phyloP scores from a whole-genome alignment of 2,888 invertebrate genomes.

The Pterostichus madidus region DNA sequence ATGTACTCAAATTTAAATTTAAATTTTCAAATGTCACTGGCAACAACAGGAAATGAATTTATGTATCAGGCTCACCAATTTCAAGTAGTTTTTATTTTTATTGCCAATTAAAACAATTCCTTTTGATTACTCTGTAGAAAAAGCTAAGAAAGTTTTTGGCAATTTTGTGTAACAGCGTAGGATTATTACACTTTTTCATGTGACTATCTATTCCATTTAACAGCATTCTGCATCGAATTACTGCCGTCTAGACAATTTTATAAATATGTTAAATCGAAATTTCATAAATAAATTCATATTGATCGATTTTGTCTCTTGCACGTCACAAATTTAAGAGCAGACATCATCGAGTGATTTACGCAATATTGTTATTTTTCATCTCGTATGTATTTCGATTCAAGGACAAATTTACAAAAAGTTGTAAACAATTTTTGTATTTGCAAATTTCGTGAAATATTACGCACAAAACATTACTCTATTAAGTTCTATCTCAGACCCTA shows the following conservation, averaged over 20 bases:
- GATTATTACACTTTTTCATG: slow-evolving; percentile 2
- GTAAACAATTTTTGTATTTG: slow-evolving; percentile 35
- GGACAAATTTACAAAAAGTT: slow-evolving; percentile 50
- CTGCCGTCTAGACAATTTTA: slow-evolving; percentile 69
- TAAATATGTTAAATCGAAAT: slow-evolving; percentile 72
- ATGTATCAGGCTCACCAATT: no score
- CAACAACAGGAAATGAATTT: no score
- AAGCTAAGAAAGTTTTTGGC: background rate
- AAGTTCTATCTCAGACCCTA: no score
- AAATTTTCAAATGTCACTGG: no score
- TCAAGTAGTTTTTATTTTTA: no score
- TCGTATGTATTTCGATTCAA: slow-evolving; percentile 56
- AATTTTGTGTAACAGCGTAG: slow-evolving; percentile 56
- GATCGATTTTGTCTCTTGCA: slow-evolving; percentile 53
- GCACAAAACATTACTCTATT: slow-evolving; percentile 10
- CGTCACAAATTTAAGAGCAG: slow-evolving; percentile 42
- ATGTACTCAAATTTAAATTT: no score
- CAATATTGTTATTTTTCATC: slow-evolving; percentile 58
- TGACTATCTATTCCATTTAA: slow-evolving; percentile 56
- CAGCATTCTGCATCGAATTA: slow-evolving; percentile 65
- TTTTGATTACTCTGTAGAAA: no score
- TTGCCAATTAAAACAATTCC: no score
- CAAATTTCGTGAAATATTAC: slow-evolving; percentile 8
- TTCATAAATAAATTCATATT: slow-evolving; percentile 62
- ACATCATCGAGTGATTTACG: slow-evolving; percentile 36